Conservation (phyloP, 2,888 invertebrate genomes). For the Stenchaetothrips biformis region DNA sequence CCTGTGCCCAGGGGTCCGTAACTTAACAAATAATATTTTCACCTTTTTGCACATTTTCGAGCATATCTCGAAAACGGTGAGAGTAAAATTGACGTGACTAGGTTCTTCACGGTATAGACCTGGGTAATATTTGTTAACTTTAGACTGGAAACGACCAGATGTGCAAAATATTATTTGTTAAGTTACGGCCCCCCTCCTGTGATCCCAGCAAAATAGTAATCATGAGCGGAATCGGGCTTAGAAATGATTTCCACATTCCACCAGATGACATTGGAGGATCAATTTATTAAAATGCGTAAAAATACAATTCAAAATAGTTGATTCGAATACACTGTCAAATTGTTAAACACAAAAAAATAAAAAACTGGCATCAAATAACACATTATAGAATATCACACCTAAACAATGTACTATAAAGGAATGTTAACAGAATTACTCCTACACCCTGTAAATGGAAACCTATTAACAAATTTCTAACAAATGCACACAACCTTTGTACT, state of each 20-base stretch:
- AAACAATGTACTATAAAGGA: no score
- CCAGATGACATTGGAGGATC: not conserved
- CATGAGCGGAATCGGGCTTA: not conserved
- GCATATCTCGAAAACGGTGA: no score
- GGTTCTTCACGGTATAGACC: no score
- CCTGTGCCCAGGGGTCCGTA: no score
- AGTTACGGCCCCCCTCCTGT: no score
- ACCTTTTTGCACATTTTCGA: no score
- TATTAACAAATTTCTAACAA: not conserved
- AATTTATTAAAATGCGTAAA: not conserved
- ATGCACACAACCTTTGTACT: not conserved
- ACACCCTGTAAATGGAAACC: not conserved
- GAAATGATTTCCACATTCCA: not conserved
- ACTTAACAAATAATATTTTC: no score
- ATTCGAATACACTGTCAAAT: not conserved
- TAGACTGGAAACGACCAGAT: no score
- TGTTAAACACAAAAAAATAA: not conserved
- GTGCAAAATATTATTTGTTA: no score
- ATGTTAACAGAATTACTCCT: not conserved
- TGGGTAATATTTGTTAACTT: no score
- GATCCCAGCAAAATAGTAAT: no score
- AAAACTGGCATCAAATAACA: not conserved
- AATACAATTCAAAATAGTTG: not conserved
- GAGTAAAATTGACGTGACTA: no score
- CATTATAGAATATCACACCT: not conserved